Evolutionary conservation across 2,113 vertebrate genomes (phyloP), one percentile per base, ranked within the genome.

Genomic region (Poecilia latipinna): DNA sequence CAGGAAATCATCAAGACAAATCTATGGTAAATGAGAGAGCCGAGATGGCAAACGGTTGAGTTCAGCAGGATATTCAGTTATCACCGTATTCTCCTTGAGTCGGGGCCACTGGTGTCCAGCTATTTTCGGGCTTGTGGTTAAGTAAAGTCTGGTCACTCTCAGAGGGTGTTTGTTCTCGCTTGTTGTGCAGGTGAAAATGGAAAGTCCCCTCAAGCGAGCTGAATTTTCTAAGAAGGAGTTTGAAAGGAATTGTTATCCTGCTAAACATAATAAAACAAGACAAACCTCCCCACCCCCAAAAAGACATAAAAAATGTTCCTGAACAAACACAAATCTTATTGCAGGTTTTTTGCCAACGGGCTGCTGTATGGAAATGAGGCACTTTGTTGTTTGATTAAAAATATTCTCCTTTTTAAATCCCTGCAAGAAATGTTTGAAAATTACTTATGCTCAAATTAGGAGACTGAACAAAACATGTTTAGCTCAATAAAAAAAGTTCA

Each of bases 1-100:
- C 83, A 90, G 90, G 91, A 93, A 91, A 94, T 91, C 88, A 93
- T 93, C 85, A 89, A 83, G 85, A 78, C 87, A 78, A 91, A 91
- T 92, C 85, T 82, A 80, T 75, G 82, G 80, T 83, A 94, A 94
- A 92, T 89, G 88, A 92, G 86, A 82, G 87, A 86, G 83, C 26
- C 80, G 86, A 85, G 86, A 89, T 67, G 75, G 85, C 78, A 88
- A 90, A 89, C 70, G 73, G 74, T 83, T 62, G 28, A 68, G 80
- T 91, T 86, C 89, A 70, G 82, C 88, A 80, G 84, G 83, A 90
- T 82, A 91, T 91, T 92, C 88, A 77, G 88, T 86, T 88, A 90
- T 83, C 82, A 75, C 83, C 63, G 64, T 72, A 79, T 88, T 90
- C 83, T 90, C 85, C 87, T 64, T 81, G 68, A 88, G 87, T 87